Evolutionary conservation across 1,140 invertebrate species (phyloP).

Genomic region (Luehdorfia chinensis): DNA sequence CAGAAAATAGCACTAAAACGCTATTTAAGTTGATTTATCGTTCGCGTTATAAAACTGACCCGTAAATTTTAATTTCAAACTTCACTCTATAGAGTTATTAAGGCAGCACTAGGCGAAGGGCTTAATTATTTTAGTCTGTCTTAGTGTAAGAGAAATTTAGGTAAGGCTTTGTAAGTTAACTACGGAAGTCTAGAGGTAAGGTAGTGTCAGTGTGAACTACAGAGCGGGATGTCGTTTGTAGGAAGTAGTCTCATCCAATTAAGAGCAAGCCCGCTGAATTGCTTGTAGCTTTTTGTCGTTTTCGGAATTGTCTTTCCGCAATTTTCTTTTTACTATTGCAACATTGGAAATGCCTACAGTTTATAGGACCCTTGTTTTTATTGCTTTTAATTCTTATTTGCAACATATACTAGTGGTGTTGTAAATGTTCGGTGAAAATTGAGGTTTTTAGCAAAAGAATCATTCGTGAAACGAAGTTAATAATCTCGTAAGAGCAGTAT

Average conservation of each 20-base stretch:
- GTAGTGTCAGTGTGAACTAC: slow-evolving; percentile 26
- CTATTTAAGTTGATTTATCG: slow-evolving; percentile 32
- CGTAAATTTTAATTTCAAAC: slow-evolving; percentile 16
- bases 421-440: no score
- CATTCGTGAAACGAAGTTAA: no score
- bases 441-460: no score
- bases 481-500: no score
- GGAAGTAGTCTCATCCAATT: slow-evolving; percentile 72
- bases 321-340: slow-evolving; percentile 43
- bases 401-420: no score
- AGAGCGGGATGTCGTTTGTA: slow-evolving; percentile 58
- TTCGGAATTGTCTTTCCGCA: slow-evolving; percentile 64
- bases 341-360: slow-evolving; percentile 26
- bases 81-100: slow-evolving; percentile 1
- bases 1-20: slow-evolving; percentile 22
- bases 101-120: slow-evolving; percentile 7
- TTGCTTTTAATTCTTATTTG: no score
- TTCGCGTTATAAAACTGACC: slow-evolving; percentile 22
- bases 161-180: slow-evolving; percentile 25
- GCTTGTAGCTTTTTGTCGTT: slow-evolving; percentile 65
- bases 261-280: slow-evolving; percentile 64
- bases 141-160: slow-evolving; percentile 12
- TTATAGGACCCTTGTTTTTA: slow-evolving; percentile 27
- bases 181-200: slow-evolving; percentile 29
- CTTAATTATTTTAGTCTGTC: slow-evolving; percentile 22